These are phyloP conservation scores for Cryptotis parvus DNA, from an alignment of 2,113 vertebrate genomes.

Conservation along the genomic window DNA sequence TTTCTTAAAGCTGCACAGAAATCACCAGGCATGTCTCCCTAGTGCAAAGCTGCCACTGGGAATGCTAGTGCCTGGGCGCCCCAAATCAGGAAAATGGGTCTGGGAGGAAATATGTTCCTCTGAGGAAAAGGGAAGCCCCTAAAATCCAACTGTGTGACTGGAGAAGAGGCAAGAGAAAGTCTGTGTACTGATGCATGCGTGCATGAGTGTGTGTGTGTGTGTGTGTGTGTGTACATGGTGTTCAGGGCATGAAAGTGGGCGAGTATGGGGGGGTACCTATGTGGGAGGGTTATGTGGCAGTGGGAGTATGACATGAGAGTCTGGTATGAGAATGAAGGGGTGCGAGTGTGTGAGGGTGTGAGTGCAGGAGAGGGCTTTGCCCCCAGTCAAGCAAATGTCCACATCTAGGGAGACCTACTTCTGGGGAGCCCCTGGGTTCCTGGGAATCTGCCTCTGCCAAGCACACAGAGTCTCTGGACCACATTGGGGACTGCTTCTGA, in stretches of 20 bases:
- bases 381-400: background rate
- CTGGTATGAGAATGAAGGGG: background rate
- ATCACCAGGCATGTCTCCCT: background rate
- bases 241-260: background rate
- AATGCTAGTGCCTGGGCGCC: slow-evolving; percentile 53
- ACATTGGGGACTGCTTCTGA: slow-evolving; percentile 43
- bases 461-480: background rate
- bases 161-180: background rate
- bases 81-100: slow-evolving; percentile 70
- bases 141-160: slow-evolving; percentile 14
- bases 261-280: too few species aligned
- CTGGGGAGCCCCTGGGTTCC: background rate
- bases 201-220: background rate
- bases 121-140: slow-evolving; percentile 66
- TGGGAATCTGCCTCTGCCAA: background rate
- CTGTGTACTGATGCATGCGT: background rate
- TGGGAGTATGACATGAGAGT: background rate
- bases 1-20: slow-evolving; percentile 49
- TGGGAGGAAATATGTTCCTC: slow-evolving; percentile 68
- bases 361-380: background rate
- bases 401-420: fast-evolving
- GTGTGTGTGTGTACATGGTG: background rate
- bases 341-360: background rate
- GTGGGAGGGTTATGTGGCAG: background rate
- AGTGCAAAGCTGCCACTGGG: background rate